A percentile compares a stretch with the other conserved stretches of the same genome.
These are phyloP conservation scores for Saccostrea glomerata DNA, from an alignment of 1,140 invertebrate species.

Conservation along the genomic window DNA sequence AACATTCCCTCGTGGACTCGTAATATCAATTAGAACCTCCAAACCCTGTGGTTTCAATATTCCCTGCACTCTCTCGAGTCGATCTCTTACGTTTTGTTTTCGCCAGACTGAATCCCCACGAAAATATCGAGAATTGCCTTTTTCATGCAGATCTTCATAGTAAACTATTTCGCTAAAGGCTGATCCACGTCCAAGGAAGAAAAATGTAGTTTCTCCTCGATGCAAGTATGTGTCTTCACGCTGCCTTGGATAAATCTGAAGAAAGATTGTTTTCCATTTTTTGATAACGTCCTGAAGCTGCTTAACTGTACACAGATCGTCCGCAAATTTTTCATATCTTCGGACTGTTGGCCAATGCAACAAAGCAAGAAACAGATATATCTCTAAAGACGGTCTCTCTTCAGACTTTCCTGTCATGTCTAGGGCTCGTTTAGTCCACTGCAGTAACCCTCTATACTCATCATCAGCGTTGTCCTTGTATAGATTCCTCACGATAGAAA, in stretches of 20 bases:
- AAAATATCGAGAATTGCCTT: conserved; percentile 10
- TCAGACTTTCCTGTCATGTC: conserved; percentile 17
- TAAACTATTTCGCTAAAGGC: conserved; percentile 48
- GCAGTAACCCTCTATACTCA: conserved; percentile 25
- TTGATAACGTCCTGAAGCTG: conserved; percentile 44
- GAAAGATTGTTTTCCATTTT: conserved; percentile 50
- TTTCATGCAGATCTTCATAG: conserved; percentile 47
- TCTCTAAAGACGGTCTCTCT: conserved; percentile 54
- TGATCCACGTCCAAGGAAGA: conserved; percentile 55
- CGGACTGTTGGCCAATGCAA: conserved; percentile 61
- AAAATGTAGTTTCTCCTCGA: conserved; percentile 55
- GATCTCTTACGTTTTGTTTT: conserved; percentile 28
- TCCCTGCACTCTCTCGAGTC: conserved; percentile 54
- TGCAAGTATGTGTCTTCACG: conserved; percentile 35
- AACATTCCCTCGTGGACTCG: conserved; percentile 43
- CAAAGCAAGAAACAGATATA: conserved; percentile 56
- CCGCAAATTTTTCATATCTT: conserved; percentile 23
- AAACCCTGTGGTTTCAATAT: conserved; percentile 52
- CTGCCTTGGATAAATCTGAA: conserved; percentile 42
- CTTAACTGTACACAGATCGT: conserved; percentile 30
- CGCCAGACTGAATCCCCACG: conserved; percentile 53
- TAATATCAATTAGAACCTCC: conserved; percentile 45
- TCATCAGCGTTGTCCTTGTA: neutral
- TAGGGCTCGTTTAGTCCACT: conserved; percentile 46
- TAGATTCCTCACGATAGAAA: conserved; percentile 47